These are phyloP conservation scores for Zaprionus lineosus DNA, from an alignment of 2,888 invertebrate genomes.

Conservation along the genomic window DNA sequence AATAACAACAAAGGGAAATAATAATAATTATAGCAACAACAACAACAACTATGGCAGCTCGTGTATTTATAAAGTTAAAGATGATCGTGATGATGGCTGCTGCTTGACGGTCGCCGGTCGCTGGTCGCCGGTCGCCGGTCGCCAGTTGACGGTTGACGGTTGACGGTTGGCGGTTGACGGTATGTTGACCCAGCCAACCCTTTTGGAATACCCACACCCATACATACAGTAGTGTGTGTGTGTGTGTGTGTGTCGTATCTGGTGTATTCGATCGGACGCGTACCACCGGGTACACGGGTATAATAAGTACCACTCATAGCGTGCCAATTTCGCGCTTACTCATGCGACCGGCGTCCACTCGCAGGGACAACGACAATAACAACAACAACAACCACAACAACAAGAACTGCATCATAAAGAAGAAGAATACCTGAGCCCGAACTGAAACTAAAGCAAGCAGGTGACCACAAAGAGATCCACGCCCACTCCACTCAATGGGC, in stretches of 20 bases:
- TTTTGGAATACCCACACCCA: constrained; percentile 19
- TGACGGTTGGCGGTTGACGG: constrained; percentile 26
- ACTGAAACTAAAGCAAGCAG: constrained; percentile 6
- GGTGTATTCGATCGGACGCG: constrained; percentile 36
- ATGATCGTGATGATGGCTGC: constrained; percentile 31
- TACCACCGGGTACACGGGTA: constrained; percentile 23
- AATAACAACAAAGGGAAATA: too few species aligned
- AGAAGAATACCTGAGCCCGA: constrained; percentile 22
- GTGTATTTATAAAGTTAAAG: constrained; percentile 27
- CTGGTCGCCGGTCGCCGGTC: constrained; percentile 11
- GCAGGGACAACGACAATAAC: constrained; percentile 16
- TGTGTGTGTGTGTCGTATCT: constrained; percentile 36
- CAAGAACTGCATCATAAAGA: background rate
- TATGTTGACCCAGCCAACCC: constrained; percentile 52
- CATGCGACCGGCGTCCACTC: constrained; percentile 34
- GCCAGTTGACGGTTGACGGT: constrained; percentile 13
- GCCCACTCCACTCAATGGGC: too few species aligned
- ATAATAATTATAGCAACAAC: too few species aligned
- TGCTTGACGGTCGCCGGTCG: background rate
- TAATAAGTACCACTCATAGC: constrained; percentile 38
- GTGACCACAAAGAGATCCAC: background rate
- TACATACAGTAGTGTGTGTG: background rate
- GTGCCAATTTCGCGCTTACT: constrained; percentile 66
- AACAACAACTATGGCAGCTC: constrained; percentile 7
- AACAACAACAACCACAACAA: constrained; percentile 7